Conservation (phyloP, 2,113 vertebrate species). For the Trogon surrucura region DNA sequence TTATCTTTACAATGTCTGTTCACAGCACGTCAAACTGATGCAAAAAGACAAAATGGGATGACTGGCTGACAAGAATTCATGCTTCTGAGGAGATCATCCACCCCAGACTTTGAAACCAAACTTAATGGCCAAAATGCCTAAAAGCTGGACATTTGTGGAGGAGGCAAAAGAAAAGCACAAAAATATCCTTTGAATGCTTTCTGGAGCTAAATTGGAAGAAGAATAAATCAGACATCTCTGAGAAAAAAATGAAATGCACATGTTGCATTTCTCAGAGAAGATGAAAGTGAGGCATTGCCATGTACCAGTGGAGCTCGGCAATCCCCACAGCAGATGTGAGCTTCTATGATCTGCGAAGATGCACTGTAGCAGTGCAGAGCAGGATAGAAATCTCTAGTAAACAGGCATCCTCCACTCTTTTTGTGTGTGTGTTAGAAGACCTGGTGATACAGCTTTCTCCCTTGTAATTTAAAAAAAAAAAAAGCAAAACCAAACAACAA, state of each 20-base stretch:
- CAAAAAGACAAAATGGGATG: not conserved
- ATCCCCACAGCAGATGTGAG: not conserved
- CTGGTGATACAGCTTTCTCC: not conserved
- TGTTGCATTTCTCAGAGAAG: not conserved
- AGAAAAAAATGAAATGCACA: not conserved
- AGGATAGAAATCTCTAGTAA: not conserved
- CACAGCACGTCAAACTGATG: not conserved
- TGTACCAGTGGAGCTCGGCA: not conserved
- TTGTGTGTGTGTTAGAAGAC: not conserved
- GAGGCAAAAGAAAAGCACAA: accelerated
- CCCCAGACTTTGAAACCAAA: not conserved
- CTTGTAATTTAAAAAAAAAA: not conserved
- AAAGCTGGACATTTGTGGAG: not conserved
- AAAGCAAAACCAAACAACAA: not conserved
- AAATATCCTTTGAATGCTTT: not conserved
- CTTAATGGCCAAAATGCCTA: not conserved
- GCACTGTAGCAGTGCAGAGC: not conserved
- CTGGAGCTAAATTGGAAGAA: not conserved
- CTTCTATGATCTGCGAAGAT: not conserved
- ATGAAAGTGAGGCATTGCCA: not conserved
- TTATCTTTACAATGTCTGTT: not conserved
- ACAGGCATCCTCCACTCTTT: not conserved
- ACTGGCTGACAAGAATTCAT: not conserved
- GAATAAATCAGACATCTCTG: not conserved
- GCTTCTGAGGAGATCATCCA: not conserved